A percentile compares a stretch with the other conserved stretches of the same genome.
These are phyloP conservation scores for Glaucopsyche alexis DNA, from an alignment of 2,888 invertebrate genomes.

Conservation along the genomic window DNA sequence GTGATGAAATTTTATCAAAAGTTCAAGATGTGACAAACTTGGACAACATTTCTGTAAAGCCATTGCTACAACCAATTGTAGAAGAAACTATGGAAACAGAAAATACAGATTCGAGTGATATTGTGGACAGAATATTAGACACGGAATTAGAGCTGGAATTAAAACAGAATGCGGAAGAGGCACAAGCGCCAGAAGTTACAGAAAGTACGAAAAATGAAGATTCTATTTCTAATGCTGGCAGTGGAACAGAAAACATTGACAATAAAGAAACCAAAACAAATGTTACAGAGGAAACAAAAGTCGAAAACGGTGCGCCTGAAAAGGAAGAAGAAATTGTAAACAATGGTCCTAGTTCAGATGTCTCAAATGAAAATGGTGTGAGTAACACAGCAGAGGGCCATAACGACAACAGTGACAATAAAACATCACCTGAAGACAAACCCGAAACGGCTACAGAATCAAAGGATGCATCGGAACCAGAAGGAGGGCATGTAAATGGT, in stretches of 20 bases:
- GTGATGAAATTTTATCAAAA: slow-evolving; percentile 72
- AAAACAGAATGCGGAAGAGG: slow-evolving; percentile 54
- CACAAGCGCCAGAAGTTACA: slow-evolving; percentile 37
- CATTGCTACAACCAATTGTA: slow-evolving; percentile 60
- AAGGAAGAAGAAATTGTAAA: background rate
- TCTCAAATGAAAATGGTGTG: slow-evolving; percentile 13
- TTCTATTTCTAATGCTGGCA: slow-evolving; percentile 34
- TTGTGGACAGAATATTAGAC: slow-evolving; percentile 68
- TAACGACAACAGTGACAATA: slow-evolving; percentile 35
- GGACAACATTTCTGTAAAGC: slow-evolving; percentile 64
- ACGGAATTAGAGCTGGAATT: slow-evolving; percentile 63
- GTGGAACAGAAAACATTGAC: slow-evolving; percentile 21
- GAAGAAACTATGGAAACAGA: slow-evolving; percentile 68
- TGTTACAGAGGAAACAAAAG: slow-evolving; percentile 32
- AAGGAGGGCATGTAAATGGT: slow-evolving; percentile 62
- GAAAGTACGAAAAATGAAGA: slow-evolving; percentile 36
- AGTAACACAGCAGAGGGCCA: background rate
- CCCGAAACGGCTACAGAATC: slow-evolving; percentile 36
- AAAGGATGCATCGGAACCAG: slow-evolving; percentile 42
- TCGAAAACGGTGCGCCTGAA: slow-evolving; percentile 9
- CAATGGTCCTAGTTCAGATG: slow-evolving; percentile 2
- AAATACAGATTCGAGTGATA: slow-evolving; percentile 62
- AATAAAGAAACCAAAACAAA: slow-evolving; percentile 34
- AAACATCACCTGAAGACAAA: slow-evolving; percentile 38
- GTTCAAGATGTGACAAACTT: slow-evolving; percentile 71